Evolutionary conservation across 2,797 vertebrate species (phyloP), one percentile per base, ranked within the genome.

Genomic region (Hippocampus kuda): DNA sequence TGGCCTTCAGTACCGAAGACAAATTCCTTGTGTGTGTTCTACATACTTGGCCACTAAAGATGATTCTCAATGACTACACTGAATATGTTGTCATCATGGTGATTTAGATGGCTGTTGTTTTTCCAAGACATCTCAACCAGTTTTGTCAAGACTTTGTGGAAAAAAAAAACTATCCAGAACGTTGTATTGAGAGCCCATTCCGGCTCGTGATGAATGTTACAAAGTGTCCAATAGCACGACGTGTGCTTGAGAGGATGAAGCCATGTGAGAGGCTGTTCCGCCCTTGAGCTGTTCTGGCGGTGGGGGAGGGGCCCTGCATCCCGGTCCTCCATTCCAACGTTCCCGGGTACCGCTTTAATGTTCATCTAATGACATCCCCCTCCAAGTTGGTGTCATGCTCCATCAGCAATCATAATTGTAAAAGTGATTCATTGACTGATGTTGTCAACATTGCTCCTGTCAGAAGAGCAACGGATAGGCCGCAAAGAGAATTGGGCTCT

Each of bases 401-500:
- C 91, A 93, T 93, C 92, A 92, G 91, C 89, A 93, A 90, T 91
- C 90, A 92, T 93, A 93, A 93, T 92, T 93, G 91, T 91, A 91
- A 92, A 38, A 91, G 91, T 91, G 89, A 92, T 91, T 92, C 90
- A 90, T 90, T 90, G 91, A 92, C 83, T 90, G 90, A 91, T 90
- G 91, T 88, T 90, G 90, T 91, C 91, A 91, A 89, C 90, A 82
- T 75, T 76, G 85, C 84, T 85, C 88, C 85, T 91, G 90, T 92
- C 91, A 92, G 6, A 38, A 89, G 86, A 87, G 84, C 86, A 89
- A 89, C 84, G 82, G 87, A 87, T 86, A 84, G 83, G 71, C 77
- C 71, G 73, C 78, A 87, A 89, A 90, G 90, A 89, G 88, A 91
- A 90, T 87, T 89, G 89, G 87, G 80, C 83, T 71, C 76, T 90